phyloP scores from a whole-genome alignment of 2,113 vertebrate genomes.

The Heterotis niloticus region DNA sequence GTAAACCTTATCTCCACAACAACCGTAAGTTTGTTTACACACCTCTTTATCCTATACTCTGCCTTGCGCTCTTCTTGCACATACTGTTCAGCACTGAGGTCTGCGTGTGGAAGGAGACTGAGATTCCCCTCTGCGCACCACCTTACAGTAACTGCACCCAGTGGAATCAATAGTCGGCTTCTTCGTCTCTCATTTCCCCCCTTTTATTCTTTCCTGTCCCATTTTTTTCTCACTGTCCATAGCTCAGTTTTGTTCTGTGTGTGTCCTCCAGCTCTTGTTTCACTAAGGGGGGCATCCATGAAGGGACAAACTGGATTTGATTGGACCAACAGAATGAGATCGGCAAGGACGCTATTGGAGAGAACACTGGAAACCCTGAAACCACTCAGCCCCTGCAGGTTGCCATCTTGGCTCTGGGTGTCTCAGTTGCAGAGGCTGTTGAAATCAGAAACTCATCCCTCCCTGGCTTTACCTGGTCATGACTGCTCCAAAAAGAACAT shows the following conservation, averaged over 20 bases:
- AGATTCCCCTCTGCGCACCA: not conserved
- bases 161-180: not conserved
- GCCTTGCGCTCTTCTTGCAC: not conserved
- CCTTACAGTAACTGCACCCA: not conserved
- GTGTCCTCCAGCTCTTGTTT: constrained; percentile 5
- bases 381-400: constrained; percentile 8
- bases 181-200: not conserved
- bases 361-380: constrained; percentile 18
- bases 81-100: not conserved
- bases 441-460: constrained; percentile 30
- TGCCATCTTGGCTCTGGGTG: constrained; percentile 20
- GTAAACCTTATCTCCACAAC: constrained; percentile 38
- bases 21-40: constrained; percentile 21
- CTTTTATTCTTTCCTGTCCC: not conserved
- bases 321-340: constrained; percentile 9
- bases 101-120: not conserved
- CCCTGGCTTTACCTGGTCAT: not conserved
- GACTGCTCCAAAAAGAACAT: constrained; percentile 4
- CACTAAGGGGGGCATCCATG: not conserved
- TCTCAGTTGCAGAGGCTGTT: constrained; percentile 23
- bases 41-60: not conserved
- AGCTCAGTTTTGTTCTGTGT: not conserved
- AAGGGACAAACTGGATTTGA: constrained; percentile 23
- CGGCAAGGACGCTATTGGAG: constrained; percentile 4
- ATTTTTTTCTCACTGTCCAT: not conserved